These are phyloP conservation scores for Meiosimyza platycephala DNA, from an alignment of 2,888 invertebrate genomes.

Conservation along the genomic window DNA sequence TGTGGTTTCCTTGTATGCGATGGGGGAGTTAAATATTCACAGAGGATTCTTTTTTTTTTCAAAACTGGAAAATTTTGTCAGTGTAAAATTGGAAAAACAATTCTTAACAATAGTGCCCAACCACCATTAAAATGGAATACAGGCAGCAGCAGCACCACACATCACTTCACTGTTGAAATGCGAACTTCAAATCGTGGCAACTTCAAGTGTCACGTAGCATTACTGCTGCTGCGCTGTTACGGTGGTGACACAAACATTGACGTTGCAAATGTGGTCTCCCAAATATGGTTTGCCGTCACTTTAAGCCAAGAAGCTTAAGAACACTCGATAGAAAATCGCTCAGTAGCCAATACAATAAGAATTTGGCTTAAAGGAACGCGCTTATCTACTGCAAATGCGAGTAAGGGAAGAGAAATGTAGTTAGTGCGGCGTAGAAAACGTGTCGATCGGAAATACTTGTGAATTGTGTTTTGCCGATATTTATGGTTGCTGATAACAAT, in stretches of 20 bases:
- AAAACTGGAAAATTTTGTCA: background rate
- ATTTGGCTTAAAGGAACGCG: background rate
- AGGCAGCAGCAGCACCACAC: conserved; percentile 8
- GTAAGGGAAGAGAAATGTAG: background rate
- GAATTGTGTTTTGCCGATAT: background rate
- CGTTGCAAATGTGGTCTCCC: no score
- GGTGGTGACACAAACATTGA: no score
- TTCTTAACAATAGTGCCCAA: background rate
- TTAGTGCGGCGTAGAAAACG: conserved; percentile 5
- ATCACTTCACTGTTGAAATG: no score
- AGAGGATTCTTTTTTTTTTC: background rate
- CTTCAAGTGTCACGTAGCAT: conserved; percentile 35
- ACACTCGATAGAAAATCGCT: no score
- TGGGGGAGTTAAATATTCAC: no score
- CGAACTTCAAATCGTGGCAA: conserved; percentile 15
- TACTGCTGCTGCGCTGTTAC: conserved; percentile 10
- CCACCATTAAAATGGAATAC: conserved; percentile 12
- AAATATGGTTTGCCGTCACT: no score
- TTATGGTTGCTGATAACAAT: conserved; percentile 22
- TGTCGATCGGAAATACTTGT: conserved; percentile 20
- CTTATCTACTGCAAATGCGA: background rate
- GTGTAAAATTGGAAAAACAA: background rate
- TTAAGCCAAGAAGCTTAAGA: no score
- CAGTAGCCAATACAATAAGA: no score
- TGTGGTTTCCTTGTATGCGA: background rate